Evolutionary conservation across 1,140 invertebrate genomes (phyloP).

Genomic region (Sinella curviseta): DNA sequence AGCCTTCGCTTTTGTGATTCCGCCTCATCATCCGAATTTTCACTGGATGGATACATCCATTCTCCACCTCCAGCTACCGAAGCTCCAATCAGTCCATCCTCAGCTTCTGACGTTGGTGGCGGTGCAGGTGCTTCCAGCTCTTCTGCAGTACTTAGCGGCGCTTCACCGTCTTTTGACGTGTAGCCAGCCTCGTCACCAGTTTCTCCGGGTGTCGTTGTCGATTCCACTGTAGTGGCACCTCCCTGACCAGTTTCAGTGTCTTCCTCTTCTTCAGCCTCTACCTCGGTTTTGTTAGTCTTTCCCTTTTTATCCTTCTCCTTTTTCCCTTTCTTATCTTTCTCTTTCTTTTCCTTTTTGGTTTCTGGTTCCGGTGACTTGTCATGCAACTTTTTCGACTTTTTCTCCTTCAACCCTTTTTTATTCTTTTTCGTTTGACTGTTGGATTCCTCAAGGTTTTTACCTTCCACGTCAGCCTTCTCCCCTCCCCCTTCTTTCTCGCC

Average conservation of each 20-base stretch:
- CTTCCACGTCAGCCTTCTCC: neutral
- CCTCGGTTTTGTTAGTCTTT: neutral
- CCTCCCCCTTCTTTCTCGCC: neutral
- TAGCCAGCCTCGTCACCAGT: too few relatives aligned
- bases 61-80: neutral
- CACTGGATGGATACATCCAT: constrained; percentile 40
- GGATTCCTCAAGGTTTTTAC: neutral
- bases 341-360: neutral
- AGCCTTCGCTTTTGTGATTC: neutral
- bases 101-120: neutral
- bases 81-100: neutral
- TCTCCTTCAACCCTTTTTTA: neutral
- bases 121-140: neutral
- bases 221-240: constrained; percentile 1
- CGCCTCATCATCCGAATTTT: constrained; percentile 29
- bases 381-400: neutral
- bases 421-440: neutral
- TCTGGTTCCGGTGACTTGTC: neutral
- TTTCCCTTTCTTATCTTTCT: constrained; percentile 4
- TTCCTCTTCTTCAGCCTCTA: neutral
- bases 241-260: constrained; percentile 5
- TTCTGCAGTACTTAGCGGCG: too few relatives aligned
- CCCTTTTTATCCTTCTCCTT: neutral
- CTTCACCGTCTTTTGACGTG: too few relatives aligned
- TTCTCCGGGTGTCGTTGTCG: neutral